Conservation (phyloP, 2,797 vertebrate species). For the Taeniopygia guttata region DNA sequence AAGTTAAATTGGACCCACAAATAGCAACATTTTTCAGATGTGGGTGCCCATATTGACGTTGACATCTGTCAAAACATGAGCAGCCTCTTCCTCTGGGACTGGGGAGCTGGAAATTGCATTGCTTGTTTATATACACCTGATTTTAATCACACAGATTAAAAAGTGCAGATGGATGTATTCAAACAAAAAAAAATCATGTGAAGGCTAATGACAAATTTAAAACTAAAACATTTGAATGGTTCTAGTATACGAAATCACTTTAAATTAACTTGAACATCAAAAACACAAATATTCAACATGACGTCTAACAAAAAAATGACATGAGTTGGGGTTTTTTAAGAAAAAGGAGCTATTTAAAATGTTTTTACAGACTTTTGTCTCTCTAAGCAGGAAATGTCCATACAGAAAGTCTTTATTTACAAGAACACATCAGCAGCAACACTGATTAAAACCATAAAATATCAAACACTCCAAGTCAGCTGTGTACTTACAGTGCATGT, state of each 20-base stretch:
- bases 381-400: background rate
- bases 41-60: background rate
- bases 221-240: background rate
- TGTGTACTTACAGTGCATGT: conserved; percentile 89
- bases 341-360: background rate
- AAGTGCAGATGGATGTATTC: background rate
- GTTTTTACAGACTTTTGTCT: background rate
- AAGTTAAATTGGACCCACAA: background rate
- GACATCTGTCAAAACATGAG: background rate
- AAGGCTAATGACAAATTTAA: background rate
- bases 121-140: background rate
- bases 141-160: background rate
- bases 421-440: background rate
- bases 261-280: background rate
- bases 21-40: background rate
- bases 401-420: background rate
- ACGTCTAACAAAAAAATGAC: background rate
- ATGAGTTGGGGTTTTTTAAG: accelerated
- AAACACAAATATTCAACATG: background rate
- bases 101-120: background rate
- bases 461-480: background rate
- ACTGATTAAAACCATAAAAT: background rate
- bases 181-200: background rate
- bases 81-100: background rate
- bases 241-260: background rate